Evolutionary conservation across 2,888 invertebrate genomes (phyloP).

Genomic region (Andrena dorsata): DNA sequence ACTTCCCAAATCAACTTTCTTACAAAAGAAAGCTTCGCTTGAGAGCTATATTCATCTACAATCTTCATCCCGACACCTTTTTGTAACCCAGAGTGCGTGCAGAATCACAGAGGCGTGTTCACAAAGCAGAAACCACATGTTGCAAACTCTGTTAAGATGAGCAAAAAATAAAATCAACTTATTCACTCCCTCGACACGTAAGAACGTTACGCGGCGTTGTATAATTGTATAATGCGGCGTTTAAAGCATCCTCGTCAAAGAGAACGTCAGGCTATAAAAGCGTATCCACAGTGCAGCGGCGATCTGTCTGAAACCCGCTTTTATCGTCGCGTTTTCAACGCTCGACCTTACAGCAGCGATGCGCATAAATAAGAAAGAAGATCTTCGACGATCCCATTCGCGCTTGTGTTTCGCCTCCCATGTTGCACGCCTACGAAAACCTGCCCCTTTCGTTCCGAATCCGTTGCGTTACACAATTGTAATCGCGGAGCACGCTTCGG

Average conservation of each 20-base stretch:
- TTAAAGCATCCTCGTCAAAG: constrained; percentile 37
- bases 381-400: constrained; percentile 10
- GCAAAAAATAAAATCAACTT: neutral
- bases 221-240: constrained; percentile 31
- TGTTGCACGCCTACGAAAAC: constrained; percentile 8
- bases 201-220: constrained; percentile 37
- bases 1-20: neutral
- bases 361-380: constrained; percentile 24
- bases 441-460: constrained; percentile 10
- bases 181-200: neutral
- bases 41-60: too few relatives aligned
- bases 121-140: neutral
- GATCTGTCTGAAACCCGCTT: constrained; percentile 16
- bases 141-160: neutral
- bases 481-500: neutral
- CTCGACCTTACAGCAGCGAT: neutral
- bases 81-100: neutral
- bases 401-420: constrained; percentile 3
- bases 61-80: neutral
- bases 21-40: neutral
- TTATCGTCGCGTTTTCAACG: constrained; percentile 17
- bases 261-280: constrained; percentile 4
- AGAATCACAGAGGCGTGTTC: neutral
- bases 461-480: constrained; percentile 8
- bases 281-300: neutral